Conservation (phyloP, 2,113 vertebrate species). For the Sardina pilchardus region DNA sequence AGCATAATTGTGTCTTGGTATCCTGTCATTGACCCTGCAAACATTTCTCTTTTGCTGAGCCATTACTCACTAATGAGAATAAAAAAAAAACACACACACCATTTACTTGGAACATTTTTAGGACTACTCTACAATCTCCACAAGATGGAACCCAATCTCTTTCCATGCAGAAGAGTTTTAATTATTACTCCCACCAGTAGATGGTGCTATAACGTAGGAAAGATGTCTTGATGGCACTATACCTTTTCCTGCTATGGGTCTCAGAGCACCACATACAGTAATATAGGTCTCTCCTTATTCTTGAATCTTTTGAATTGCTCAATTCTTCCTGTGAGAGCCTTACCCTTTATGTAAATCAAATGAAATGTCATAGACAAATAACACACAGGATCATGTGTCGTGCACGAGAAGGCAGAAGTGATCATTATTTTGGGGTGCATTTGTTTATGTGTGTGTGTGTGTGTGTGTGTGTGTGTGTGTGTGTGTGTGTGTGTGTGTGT, state of each 20-base stretch:
- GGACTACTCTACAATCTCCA: background rate
- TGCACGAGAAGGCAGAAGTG: too few relatives aligned
- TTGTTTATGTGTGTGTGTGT: background rate
- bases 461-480: too few relatives aligned
- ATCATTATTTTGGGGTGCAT: background rate
- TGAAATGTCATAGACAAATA: background rate
- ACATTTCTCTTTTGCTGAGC: too few relatives aligned
- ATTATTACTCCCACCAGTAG: background rate
- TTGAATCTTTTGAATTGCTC: background rate
- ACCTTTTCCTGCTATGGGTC: background rate
- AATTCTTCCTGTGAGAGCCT: background rate
- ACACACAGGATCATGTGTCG: background rate
- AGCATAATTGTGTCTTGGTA: too few relatives aligned
- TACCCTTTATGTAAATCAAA: background rate
- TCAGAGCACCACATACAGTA: background rate
- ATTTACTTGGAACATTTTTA: background rate
- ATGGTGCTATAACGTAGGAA: background rate
- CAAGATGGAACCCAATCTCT: background rate
- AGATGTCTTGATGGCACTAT: background rate
- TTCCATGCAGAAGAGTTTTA: background rate
- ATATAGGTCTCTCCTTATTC: background rate
- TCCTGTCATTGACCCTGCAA: too few relatives aligned
- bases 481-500: too few relatives aligned
- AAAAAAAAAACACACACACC: too few relatives aligned
- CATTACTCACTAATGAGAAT: too few relatives aligned